phyloP scores from a whole-genome alignment of 2,888 invertebrate species.

The Brenthis ino region DNA sequence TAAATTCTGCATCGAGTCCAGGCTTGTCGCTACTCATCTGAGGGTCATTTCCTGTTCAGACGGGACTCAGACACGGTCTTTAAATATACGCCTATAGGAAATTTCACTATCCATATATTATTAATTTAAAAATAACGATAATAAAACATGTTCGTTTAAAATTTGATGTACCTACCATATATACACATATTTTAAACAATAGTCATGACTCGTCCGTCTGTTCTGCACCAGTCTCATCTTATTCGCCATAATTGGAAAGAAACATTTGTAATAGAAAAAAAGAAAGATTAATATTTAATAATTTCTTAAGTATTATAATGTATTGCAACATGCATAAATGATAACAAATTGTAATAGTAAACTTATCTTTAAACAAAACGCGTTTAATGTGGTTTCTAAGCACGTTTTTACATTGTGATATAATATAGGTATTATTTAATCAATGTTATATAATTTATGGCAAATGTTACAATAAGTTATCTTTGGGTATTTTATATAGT shows the following conservation, averaged over 20 bases:
- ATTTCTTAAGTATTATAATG: conserved; percentile 4
- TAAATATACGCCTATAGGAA: conserved; percentile 11
- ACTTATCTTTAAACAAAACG: conserved; percentile 13
- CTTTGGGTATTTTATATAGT: too few species aligned
- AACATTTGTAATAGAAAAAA: too few species aligned
- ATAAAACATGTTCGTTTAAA: too few species aligned
- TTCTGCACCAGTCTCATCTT: too few species aligned
- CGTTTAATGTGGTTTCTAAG: conserved; percentile 25
- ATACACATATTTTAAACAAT: too few species aligned
- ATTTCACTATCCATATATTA: not conserved
- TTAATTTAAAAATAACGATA: not conserved
- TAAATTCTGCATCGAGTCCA: not conserved
- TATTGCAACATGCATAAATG: conserved; percentile 8
- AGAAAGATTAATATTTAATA: too few species aligned
- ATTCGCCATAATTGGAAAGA: too few species aligned
- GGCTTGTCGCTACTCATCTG: conserved; percentile 65
- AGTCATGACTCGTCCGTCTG: too few species aligned
- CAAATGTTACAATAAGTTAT: too few species aligned
- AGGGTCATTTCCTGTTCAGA: conserved; percentile 73
- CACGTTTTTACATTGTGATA: conserved; percentile 9
- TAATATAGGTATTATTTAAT: not conserved
- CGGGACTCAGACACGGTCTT: conserved; percentile 40
- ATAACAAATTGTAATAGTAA: conserved; percentile 11
- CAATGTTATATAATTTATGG: too few species aligned
- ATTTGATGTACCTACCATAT: too few species aligned